These are phyloP conservation scores for Flexamia atlantica DNA, from an alignment of 2,888 invertebrate species.

Conservation along the genomic window DNA sequence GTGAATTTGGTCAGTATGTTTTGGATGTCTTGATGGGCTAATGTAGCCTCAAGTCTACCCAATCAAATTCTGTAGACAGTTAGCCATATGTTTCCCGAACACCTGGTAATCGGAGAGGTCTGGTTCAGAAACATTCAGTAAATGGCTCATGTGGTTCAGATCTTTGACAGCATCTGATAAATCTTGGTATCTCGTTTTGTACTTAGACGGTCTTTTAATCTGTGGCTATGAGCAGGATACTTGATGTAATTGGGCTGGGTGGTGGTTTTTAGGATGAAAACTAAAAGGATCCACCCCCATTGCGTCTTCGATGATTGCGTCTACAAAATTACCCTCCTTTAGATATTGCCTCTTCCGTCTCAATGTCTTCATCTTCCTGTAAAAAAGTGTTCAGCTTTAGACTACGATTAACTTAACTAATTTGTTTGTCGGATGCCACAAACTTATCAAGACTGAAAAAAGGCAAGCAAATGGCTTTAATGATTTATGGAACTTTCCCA, in stretches of 20 bases:
- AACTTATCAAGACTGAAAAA: neutral
- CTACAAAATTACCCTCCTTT: too few species aligned
- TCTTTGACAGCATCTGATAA: constrained; percentile 10
- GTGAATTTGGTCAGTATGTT: neutral
- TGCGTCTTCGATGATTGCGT: too few species aligned
- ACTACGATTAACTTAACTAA: too few species aligned
- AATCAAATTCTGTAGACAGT: neutral
- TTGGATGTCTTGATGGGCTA: neutral
- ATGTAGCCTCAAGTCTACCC: neutral
- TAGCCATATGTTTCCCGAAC: neutral
- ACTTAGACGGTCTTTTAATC: too few species aligned
- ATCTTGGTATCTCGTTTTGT: constrained; percentile 28
- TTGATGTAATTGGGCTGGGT: too few species aligned
- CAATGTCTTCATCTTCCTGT: too few species aligned
- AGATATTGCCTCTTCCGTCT: too few species aligned
- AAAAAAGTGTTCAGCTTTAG: too few species aligned
- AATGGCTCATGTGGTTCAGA: neutral
- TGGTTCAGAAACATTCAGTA: neutral
- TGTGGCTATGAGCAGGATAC: too few species aligned
- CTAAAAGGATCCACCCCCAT: too few species aligned
- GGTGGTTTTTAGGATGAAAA: too few species aligned
- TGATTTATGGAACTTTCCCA: constrained; percentile 63
- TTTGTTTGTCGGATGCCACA: too few species aligned
- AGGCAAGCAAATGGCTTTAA: constrained; percentile 52
- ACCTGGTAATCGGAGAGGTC: neutral